Percentiles rank a stretch among this genome's conserved stretches.
Evolutionary conservation across 2,113 vertebrate genomes (phyloP).

Genomic region (Scolopax mira): DNA sequence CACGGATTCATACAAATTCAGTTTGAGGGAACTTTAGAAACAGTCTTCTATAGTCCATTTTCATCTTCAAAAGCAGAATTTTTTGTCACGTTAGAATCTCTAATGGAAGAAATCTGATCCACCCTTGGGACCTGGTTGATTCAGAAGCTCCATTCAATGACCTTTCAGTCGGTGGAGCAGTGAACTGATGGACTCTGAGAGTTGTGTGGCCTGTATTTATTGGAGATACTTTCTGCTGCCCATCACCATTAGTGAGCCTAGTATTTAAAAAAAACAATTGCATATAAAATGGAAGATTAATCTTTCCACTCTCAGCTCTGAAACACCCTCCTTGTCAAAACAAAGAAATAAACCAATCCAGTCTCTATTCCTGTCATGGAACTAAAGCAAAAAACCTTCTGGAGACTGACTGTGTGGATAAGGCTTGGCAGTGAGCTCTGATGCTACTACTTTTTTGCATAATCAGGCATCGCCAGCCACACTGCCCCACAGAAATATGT

Average conservation of each 20-base stretch:
- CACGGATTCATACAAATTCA: neutral
- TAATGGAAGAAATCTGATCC: neutral
- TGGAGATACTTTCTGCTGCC: neutral
- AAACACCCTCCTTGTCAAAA: neutral
- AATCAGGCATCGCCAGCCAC: neutral
- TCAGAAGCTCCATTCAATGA: neutral
- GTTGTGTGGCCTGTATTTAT: neutral
- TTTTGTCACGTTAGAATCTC: neutral
- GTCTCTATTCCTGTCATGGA: neutral
- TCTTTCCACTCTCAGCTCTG: neutral
- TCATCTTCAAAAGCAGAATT: neutral
- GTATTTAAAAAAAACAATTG: neutral
- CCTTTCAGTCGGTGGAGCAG: neutral
- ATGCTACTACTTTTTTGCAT: neutral
- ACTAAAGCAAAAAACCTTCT: neutral
- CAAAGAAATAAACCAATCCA: neutral
- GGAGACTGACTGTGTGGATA: neutral
- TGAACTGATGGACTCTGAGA: neutral
- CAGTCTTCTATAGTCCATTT: neutral
- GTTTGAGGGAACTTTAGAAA: neutral
- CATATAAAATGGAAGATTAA: neutral
- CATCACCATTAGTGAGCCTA: neutral
- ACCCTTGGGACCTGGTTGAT: neutral
- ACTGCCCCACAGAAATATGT: neutral
- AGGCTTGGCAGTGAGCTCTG: neutral